These are phyloP conservation scores for Sarcophaga carnaria DNA, from an alignment of 2,888 invertebrate genomes.

Conservation along the genomic window DNA sequence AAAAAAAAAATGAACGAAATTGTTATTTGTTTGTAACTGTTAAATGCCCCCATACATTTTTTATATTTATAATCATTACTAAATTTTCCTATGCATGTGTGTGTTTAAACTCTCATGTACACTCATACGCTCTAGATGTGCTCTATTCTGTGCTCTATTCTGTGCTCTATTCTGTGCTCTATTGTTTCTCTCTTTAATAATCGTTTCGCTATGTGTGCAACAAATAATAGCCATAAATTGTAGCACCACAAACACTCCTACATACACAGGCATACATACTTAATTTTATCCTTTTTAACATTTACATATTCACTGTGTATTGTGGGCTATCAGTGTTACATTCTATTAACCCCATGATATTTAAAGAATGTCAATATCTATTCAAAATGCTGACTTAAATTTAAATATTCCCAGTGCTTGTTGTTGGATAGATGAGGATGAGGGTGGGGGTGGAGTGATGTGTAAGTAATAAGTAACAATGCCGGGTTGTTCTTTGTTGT, in stretches of 20 bases:
- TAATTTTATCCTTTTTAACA: background rate
- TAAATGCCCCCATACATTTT: conserved; percentile 34
- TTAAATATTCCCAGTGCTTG: background rate
- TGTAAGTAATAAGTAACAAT: too few relatives aligned
- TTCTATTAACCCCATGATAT: conserved; percentile 45
- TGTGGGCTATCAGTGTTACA: background rate
- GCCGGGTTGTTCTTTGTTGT: too few relatives aligned
- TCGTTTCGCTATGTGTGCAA: conserved; percentile 25
- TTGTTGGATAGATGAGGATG: too few relatives aligned
- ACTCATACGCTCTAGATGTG: background rate
- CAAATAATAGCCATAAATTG: conserved; percentile 35
- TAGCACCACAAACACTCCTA: background rate
- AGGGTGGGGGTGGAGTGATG: too few relatives aligned
- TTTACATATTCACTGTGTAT: background rate
- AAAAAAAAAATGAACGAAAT: background rate
- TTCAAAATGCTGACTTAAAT: conserved; percentile 27
- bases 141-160: background rate
- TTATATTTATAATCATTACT: conserved; percentile 42
- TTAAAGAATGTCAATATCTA: conserved; percentile 33
- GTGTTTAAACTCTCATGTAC: background rate
- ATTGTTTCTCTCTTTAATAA: conserved; percentile 45
- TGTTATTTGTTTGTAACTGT: background rate
- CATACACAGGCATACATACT: background rate
- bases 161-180: background rate
- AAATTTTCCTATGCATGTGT: background rate